Evolutionary conservation across 2,113 vertebrate genomes (phyloP).

Genomic region (Raphicerus campestris): DNA sequence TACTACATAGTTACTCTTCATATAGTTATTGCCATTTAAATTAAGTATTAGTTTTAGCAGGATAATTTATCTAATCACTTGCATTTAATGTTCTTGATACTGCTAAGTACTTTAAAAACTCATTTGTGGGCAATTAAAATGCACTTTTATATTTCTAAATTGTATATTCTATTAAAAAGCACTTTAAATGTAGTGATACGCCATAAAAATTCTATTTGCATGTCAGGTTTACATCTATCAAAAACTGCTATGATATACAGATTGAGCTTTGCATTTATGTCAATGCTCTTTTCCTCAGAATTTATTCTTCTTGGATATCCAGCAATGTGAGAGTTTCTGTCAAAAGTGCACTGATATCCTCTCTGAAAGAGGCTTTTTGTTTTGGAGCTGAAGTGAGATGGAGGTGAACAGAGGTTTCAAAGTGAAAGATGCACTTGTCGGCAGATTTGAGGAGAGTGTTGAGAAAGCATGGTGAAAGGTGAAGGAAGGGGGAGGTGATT

Average conservation of each 20-base stretch:
- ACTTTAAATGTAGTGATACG: neutral
- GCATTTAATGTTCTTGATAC: slow-evolving; percentile 31
- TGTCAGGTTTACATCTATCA: slow-evolving; percentile 8
- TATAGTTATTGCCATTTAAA: slow-evolving; percentile 7
- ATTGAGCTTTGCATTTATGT: neutral
- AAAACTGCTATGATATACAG: neutral
- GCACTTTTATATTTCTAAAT: slow-evolving; percentile 26
- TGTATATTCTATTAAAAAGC: slow-evolving; percentile 39
- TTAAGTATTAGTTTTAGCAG: slow-evolving; percentile 5
- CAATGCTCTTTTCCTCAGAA: neutral
- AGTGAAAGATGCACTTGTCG: neutral
- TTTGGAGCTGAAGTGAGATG: neutral
- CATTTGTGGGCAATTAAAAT: slow-evolving; percentile 39
- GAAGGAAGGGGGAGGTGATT: neutral
- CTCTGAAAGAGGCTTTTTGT: neutral
- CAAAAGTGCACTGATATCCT: neutral
- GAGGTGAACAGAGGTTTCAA: neutral
- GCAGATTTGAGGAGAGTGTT: neutral
- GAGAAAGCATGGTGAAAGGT: neutral
- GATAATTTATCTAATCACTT: slow-evolving; percentile 35
- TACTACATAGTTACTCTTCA: neutral
- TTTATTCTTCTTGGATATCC: neutral
- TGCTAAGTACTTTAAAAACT: slow-evolving; percentile 31
- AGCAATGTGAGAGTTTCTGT: neutral
- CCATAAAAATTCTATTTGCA: slow-evolving; percentile 16